phyloP scores from a whole-genome alignment of 2,888 invertebrate species.

The Erebia ligea region DNA sequence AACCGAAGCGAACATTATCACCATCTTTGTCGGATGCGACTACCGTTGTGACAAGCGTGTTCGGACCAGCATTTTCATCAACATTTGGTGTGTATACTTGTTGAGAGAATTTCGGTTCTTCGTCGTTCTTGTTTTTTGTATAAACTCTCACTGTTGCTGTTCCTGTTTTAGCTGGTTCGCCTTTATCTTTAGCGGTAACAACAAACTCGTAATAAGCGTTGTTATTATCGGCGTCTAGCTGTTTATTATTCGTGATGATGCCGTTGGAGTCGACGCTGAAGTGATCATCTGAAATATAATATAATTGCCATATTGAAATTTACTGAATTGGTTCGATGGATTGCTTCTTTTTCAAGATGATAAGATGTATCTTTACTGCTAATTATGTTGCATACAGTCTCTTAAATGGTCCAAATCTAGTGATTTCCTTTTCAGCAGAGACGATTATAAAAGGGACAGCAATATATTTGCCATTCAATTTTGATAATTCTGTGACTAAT shows the following conservation, averaged over 20 bases:
- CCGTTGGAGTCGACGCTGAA: conserved; percentile 97
- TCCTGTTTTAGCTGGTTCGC: conserved; percentile 95
- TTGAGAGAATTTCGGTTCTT: conserved; percentile 97
- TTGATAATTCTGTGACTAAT: too few relatives aligned
- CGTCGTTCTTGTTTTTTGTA: conserved; percentile 99
- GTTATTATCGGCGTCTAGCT: conserved; percentile 97
- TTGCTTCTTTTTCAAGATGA: neutral
- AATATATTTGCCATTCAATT: too few relatives aligned
- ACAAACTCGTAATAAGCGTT: conserved; percentile 98
- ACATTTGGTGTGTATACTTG: conserved; percentile 98
- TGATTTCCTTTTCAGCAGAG: too few relatives aligned
- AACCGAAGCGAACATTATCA: conserved; percentile 96
- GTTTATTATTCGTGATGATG: conserved; percentile 95
- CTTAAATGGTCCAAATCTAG: too few relatives aligned
- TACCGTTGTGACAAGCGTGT: conserved; percentile 97
- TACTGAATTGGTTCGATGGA: neutral
- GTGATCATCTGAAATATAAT: conserved; percentile 91
- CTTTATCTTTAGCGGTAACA: conserved; percentile 97
- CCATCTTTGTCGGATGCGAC: conserved; percentile 99
- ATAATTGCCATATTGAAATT: neutral
- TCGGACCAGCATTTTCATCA: conserved; percentile 97
- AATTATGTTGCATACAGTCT: too few relatives aligned
- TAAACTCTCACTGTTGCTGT: conserved; percentile 97
- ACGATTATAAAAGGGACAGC: too few relatives aligned
- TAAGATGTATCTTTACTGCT: too few relatives aligned